phyloP scores from a whole-genome alignment of 2,888 invertebrate species.

The Yponomeuta malinellus region DNA sequence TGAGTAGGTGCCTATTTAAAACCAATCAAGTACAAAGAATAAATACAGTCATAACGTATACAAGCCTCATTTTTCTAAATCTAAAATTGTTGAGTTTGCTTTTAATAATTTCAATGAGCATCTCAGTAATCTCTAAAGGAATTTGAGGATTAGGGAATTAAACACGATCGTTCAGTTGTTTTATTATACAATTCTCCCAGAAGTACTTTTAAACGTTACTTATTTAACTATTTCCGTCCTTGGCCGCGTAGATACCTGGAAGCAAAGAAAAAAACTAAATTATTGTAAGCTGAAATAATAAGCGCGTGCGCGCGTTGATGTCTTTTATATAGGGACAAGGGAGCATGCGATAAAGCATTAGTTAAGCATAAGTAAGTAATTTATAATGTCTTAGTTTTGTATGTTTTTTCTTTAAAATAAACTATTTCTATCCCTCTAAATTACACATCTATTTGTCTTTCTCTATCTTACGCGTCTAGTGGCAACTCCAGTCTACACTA shows the following conservation, averaged over 20 bases:
- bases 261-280: conserved; percentile 6
- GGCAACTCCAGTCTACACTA: too few species aligned
- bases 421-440: too few species aligned
- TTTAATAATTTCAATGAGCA: neutral
- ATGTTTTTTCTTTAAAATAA: too few species aligned
- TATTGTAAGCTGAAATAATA: neutral
- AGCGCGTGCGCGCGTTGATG: conserved; percentile 9
- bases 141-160: conserved; percentile 29
- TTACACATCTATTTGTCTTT: too few species aligned
- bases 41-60: too few species aligned
- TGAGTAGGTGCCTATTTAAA: too few species aligned
- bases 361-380: too few species aligned
- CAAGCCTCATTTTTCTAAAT: too few species aligned
- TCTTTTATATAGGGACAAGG: neutral
- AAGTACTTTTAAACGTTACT: neutral
- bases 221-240: neutral
- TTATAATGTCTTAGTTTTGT: too few species aligned
- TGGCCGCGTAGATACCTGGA: neutral
- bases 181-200: conserved; percentile 46
- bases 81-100: too few species aligned
- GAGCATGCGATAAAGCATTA: neutral
- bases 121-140: neutral
- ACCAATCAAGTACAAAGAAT: too few species aligned
- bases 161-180: conserved; percentile 46
- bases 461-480: too few species aligned